phyloP scores from a whole-genome alignment of 2,888 invertebrate species.

The Diaphora mendica region DNA sequence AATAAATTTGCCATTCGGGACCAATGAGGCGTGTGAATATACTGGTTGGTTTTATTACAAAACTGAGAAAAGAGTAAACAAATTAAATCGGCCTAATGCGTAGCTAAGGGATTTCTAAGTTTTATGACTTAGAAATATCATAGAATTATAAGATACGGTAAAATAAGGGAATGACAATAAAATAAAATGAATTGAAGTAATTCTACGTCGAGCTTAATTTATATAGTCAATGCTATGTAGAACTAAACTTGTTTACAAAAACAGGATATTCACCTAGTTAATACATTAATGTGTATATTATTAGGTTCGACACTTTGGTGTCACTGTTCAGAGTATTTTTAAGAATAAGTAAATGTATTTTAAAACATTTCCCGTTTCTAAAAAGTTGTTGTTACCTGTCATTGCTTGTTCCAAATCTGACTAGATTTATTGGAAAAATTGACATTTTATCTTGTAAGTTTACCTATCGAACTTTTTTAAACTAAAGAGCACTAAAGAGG shows the following conservation, averaged over 20 bases:
- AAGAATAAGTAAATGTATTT: background rate
- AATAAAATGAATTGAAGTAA: background rate
- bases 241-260: background rate
- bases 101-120: background rate
- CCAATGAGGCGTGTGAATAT: conserved; percentile 59
- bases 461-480: background rate
- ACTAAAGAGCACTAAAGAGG: background rate
- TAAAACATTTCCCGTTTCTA: background rate
- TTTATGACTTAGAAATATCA: background rate
- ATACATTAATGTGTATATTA: background rate
- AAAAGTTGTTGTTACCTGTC: background rate
- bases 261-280: background rate
- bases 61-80: conserved; percentile 23
- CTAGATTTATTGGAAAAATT: background rate
- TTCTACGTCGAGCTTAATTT: background rate
- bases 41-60: conserved; percentile 57
- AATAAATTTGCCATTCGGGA: conserved; percentile 52
- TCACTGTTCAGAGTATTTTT: background rate
- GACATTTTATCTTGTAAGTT: background rate
- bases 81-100: conserved; percentile 33
- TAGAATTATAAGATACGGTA: background rate
- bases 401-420: background rate
- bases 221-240: background rate
- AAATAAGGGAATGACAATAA: background rate
- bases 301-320: background rate